A percentile compares a stretch with the other conserved stretches of the same genome.
These are phyloP conservation scores for Sinocyclocheilus anshuiensis DNA, from an alignment of 2,113 vertebrate genomes.

Conservation along the genomic window DNA sequence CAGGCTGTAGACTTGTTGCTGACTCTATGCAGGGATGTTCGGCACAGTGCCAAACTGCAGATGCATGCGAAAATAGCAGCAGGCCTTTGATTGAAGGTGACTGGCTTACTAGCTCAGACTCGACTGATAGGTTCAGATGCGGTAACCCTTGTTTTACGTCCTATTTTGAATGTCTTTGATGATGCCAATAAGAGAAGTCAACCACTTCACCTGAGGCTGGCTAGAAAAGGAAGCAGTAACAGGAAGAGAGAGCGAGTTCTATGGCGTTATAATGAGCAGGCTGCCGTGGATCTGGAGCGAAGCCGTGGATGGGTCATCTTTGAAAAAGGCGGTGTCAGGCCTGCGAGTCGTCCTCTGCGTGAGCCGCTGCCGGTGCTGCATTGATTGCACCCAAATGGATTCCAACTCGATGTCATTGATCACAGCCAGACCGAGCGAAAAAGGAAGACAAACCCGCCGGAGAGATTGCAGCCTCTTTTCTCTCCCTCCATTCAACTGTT, in stretches of 20 bases:
- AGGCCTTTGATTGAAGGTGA: slow-evolving; percentile 13
- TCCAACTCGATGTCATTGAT: slow-evolving; percentile 47
- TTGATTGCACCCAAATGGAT: slow-evolving; percentile 44
- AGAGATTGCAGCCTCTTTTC: slow-evolving; percentile 12
- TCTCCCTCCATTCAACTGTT: slow-evolving; percentile 29
- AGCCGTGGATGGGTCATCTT: slow-evolving; percentile 66
- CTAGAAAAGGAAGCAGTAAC: slow-evolving; percentile 11
- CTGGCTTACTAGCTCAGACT: neutral
- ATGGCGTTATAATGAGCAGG: slow-evolving; percentile 6
- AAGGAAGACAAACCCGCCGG: slow-evolving; percentile 2
- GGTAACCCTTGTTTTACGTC: slow-evolving; percentile 8
- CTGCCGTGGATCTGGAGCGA: slow-evolving; percentile 4
- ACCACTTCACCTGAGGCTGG: slow-evolving; percentile 4
- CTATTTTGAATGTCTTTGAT: slow-evolving; percentile 32
- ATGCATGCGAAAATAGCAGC: slow-evolving; percentile 13
- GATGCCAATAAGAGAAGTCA: slow-evolving; percentile 40
- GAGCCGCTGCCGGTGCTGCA: slow-evolving; percentile 6
- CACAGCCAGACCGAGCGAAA: slow-evolving; percentile 4
- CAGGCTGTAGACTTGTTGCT: slow-evolving; percentile 31
- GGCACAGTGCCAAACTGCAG: neutral
- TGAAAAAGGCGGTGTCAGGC: slow-evolving; percentile 58
- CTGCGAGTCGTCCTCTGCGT: neutral
- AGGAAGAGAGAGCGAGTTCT: slow-evolving; percentile 4
- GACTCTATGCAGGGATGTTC: neutral
- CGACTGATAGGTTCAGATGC: neutral